Conservation (phyloP, 2,797 vertebrate genomes). For the Champsocephalus esox region DNA sequence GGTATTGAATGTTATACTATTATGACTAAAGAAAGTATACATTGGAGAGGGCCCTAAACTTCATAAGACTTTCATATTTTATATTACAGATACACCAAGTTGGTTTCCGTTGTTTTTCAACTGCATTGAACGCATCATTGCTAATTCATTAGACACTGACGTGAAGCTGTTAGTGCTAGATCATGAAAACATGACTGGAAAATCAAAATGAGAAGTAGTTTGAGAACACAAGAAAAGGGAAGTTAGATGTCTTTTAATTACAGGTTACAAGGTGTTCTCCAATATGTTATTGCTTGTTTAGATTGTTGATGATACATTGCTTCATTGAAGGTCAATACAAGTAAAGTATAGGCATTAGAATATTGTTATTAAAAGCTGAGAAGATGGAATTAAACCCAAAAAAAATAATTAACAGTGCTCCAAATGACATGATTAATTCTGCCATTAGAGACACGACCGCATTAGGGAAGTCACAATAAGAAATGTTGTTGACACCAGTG, state of each 20-base stretch:
- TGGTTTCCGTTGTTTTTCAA: background rate
- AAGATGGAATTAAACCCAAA: background rate
- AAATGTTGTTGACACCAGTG: too few species aligned
- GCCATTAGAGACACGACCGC: background rate
- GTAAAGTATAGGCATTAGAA: background rate
- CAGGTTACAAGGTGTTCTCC: conserved; percentile 1
- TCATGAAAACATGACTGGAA: conserved; percentile 10
- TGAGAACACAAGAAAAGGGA: background rate
- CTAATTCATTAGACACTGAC: background rate
- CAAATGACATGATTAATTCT: background rate
- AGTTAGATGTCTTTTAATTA: conserved; percentile 4
- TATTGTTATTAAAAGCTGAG: background rate
- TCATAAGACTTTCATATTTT: background rate
- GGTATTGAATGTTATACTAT: background rate
- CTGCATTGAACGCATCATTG: background rate
- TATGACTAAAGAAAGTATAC: background rate
- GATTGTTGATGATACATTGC: background rate
- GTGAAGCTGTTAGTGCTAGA: background rate
- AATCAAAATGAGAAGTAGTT: background rate
- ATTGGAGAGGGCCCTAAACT: background rate
- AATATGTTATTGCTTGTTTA: background rate
- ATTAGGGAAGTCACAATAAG: too few species aligned
- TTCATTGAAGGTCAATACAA: conserved; percentile 5
- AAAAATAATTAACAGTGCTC: conserved; percentile 21
- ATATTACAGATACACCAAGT: background rate